phyloP scores from a whole-genome alignment of 2,113 vertebrate genomes.

The Malurus cyaneus region DNA sequence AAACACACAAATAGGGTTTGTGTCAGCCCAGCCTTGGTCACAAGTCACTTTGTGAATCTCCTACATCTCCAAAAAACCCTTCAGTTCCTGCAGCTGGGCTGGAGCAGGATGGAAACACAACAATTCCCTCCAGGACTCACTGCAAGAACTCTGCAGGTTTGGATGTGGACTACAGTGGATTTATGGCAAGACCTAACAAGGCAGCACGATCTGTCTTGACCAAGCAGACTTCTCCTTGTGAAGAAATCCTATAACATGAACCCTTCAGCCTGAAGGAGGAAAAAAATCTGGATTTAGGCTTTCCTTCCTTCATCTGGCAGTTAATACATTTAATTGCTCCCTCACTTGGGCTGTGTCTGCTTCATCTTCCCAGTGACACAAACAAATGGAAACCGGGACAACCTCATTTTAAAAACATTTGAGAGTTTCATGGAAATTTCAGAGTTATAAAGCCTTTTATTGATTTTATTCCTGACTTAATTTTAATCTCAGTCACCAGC shows the following conservation, averaged over 20 bases:
- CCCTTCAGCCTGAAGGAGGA: neutral
- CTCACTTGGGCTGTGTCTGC: neutral
- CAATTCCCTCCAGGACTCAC: neutral
- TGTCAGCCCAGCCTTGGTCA: neutral
- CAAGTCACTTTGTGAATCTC: no score
- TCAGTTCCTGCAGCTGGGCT: neutral
- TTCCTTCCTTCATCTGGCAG: neutral
- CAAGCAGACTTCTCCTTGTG: neutral
- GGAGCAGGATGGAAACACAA: neutral
- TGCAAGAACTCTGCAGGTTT: neutral
- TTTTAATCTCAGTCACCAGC: neutral
- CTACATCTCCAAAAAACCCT: neutral
- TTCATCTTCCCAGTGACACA: slow-evolving; percentile 6
- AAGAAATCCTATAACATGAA: neutral
- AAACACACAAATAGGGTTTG: neutral
- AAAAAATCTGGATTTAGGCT: neutral
- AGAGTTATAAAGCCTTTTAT: neutral
- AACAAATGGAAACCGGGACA: neutral
- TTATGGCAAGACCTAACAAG: neutral
- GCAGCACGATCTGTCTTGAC: neutral
- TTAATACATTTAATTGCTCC: slow-evolving; percentile 13
- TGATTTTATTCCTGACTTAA: neutral
- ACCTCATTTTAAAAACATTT: neutral
- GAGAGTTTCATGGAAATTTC: neutral
- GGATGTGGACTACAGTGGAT: neutral